These are phyloP conservation scores for Mylabris sibirica DNA, from an alignment of 2,888 invertebrate species.

Conservation along the genomic window DNA sequence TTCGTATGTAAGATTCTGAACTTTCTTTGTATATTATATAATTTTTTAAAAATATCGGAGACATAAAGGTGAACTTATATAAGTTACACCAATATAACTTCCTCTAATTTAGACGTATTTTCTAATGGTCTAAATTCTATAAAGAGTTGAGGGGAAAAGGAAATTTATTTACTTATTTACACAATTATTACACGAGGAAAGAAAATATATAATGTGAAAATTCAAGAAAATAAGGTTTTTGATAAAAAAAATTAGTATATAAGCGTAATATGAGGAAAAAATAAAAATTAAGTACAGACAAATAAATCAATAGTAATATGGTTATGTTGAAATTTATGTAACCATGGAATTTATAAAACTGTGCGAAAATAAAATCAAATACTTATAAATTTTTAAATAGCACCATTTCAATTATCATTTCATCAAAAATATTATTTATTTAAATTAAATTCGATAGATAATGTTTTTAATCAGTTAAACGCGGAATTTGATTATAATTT, in stretches of 20 bases:
- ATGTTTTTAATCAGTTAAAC: neutral
- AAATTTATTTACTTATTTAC: neutral
- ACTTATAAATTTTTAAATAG: neutral
- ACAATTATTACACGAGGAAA: neutral
- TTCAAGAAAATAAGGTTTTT: no score
- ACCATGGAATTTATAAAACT: neutral
- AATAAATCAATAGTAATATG: neutral
- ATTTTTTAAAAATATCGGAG: neutral
- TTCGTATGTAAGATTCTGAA: neutral
- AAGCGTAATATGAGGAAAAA: neutral
- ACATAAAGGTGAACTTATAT: conserved; percentile 5
- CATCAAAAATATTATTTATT: neutral
- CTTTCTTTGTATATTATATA: conserved; percentile 5
- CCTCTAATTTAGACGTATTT: neutral
- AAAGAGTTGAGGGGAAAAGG: neutral
- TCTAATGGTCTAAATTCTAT: neutral
- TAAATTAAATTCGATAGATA: neutral
- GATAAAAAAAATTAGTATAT: no score
- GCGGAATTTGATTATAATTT: conserved; percentile 3
- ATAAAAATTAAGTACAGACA: neutral
- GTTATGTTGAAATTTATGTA: neutral
- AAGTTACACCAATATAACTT: neutral
- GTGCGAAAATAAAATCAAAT: neutral
- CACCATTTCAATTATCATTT: neutral
- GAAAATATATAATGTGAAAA: no score